Percentiles rank a stretch among this genome's conserved stretches.
Evolutionary conservation across 2,888 invertebrate species (phyloP).

Genomic region (Cantharis nigra): DNA sequence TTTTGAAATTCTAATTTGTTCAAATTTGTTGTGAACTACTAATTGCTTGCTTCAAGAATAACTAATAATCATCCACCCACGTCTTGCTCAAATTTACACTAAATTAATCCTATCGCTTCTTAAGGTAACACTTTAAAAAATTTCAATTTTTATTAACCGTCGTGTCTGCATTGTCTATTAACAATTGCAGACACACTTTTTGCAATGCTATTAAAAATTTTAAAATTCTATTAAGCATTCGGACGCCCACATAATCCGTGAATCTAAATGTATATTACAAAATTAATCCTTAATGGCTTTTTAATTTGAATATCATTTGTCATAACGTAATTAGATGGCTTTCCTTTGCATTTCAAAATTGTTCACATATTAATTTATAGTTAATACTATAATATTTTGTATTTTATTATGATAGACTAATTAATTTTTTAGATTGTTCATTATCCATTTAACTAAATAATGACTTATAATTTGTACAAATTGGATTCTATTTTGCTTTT

Average conservation of each 20-base stretch:
- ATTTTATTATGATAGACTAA: background rate
- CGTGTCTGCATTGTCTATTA: background rate
- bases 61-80: background rate
- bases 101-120: background rate
- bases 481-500: background rate
- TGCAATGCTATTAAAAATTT: background rate
- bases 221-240: background rate
- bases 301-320: constrained; percentile 10
- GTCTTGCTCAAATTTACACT: background rate
- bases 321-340: constrained; percentile 7
- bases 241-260: constrained; percentile 4
- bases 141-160: background rate
- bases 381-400: background rate
- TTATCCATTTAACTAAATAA: background rate
- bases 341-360: background rate
- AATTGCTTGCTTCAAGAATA: background rate
- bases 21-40: background rate
- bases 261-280: constrained; percentile 8
- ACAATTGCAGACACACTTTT: background rate
- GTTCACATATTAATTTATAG: background rate
- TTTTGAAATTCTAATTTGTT: background rate
- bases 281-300: constrained; percentile 10
- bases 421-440: background rate
- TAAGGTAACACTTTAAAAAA: background rate
- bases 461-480: background rate